Evolutionary conservation across 2,797 vertebrate genomes (phyloP).

Genomic region (Sebastes reedi): DNA sequence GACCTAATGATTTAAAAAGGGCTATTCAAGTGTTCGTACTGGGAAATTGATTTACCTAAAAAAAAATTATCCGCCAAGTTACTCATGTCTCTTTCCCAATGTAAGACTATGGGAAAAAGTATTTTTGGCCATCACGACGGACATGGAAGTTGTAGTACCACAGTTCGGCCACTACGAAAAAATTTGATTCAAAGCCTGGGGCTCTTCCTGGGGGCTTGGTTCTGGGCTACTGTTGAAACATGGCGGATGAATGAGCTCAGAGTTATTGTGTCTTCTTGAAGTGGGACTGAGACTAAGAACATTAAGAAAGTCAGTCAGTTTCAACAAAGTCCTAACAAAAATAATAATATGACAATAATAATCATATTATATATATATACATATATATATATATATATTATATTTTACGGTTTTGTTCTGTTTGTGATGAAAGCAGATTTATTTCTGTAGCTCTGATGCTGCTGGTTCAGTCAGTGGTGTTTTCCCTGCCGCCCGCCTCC

Average conservation of each 20-base stretch:
- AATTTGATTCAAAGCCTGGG: too few relatives aligned
- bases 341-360: not conserved
- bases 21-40: too few relatives aligned
- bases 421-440: not conserved
- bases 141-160: too few relatives aligned
- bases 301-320: not conserved
- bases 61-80: too few relatives aligned
- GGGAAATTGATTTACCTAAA: too few relatives aligned
- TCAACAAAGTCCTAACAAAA: not conserved
- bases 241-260: not conserved
- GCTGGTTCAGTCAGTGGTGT: slow-evolving; percentile 26
- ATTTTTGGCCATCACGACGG: too few relatives aligned
- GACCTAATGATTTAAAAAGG: too few relatives aligned
- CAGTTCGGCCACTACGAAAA: too few relatives aligned
- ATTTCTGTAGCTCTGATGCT: slow-evolving; percentile 3
- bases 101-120: too few relatives aligned
- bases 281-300: not conserved
- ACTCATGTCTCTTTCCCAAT: too few relatives aligned
- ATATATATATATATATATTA: not conserved
- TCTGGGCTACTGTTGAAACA: too few relatives aligned
- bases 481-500: slow-evolving; percentile 59
- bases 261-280: not conserved
- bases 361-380: not conserved
- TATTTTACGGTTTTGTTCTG: not conserved
- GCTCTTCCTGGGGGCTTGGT: too few relatives aligned